A percentile compares a stretch with the other conserved stretches of the same genome.
Conservation (phyloP, 1,140 invertebrate species). For the Dryas iulia region DNA sequence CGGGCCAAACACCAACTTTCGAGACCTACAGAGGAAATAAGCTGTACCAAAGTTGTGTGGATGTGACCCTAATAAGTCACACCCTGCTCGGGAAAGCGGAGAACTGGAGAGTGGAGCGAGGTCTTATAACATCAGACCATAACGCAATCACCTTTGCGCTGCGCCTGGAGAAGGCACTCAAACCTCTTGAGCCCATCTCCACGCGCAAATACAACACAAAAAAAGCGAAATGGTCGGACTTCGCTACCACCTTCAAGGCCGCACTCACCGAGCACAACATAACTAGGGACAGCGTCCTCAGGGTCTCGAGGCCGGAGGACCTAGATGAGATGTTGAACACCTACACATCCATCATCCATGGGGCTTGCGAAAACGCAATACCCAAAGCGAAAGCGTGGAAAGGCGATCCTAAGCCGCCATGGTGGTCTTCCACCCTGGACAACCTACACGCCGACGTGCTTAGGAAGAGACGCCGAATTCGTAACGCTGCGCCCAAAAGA, state of each 20-base stretch:
- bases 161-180: neutral
- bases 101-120: constrained; percentile 27
- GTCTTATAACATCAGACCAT: constrained; percentile 31
- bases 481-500: neutral
- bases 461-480: neutral
- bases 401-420: constrained; percentile 15
- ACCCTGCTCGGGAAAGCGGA: constrained; percentile 17
- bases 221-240: neutral
- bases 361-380: constrained; percentile 26
- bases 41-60: constrained; percentile 26
- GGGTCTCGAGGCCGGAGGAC: neutral
- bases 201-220: neutral
- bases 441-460: constrained; percentile 10
- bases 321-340: constrained; percentile 12
- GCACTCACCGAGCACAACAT: neutral
- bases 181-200: neutral
- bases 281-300: neutral
- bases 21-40: constrained; percentile 24
- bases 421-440: constrained; percentile 32
- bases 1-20: constrained; percentile 39
- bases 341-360: constrained; percentile 20
- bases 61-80: constrained; percentile 21
- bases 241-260: neutral
- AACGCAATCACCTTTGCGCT: constrained; percentile 23
- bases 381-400: constrained; percentile 7